phyloP scores from a whole-genome alignment of 2,113 vertebrate species.

The Setophaga coronata region DNA sequence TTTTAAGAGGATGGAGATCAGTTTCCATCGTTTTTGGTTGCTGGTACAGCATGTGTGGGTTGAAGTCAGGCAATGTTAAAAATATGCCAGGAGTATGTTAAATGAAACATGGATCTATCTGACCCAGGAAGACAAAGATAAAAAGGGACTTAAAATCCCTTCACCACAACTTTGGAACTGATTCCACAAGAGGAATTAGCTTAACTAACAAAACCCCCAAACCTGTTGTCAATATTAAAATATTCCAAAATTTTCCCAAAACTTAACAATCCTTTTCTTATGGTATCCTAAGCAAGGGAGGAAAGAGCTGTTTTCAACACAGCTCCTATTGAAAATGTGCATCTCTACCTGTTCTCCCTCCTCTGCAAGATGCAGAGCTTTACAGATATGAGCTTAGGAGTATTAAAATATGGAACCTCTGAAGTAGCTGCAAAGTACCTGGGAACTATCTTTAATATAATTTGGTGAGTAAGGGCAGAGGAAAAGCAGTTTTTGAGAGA shows the following conservation, averaged over 20 bases:
- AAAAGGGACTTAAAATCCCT: background rate
- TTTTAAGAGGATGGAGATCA: background rate
- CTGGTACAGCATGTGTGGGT: background rate
- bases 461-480: background rate
- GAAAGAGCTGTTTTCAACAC: background rate
- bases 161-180: background rate
- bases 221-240: background rate
- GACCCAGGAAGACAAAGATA: background rate
- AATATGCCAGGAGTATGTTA: background rate
- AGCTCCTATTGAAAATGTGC: background rate
- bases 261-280: background rate
- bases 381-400: background rate
- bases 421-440: background rate
- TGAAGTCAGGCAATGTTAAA: background rate
- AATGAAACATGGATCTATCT: background rate
- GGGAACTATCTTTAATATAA: too few relatives aligned
- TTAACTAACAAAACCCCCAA: background rate
- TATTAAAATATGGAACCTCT: background rate
- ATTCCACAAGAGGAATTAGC: background rate
- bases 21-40: background rate
- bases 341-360: background rate
- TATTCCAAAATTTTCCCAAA: background rate
- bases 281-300: background rate
- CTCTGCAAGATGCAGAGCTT: background rate
- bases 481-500: background rate